Conservation (phyloP, 1,140 invertebrate species). For the Brachionus calyciflorus region DNA sequence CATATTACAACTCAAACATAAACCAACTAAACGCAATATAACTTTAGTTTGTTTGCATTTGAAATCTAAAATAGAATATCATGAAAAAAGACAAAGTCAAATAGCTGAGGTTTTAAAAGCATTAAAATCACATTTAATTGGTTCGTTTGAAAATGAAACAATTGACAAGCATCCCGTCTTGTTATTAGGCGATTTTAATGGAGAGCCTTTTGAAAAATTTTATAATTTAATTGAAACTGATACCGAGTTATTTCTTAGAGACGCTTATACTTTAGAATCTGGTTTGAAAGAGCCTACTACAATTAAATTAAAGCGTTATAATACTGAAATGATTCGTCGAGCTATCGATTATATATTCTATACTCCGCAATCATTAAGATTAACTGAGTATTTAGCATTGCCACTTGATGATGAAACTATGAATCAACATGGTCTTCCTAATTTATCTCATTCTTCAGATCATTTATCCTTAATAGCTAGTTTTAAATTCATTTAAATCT, state of each 20-base stretch:
- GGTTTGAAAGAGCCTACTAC: constrained; percentile 8
- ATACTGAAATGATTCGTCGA: constrained; percentile 19
- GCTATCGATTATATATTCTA: constrained; percentile 40
- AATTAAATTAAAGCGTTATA: background rate
- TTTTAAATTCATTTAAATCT: constrained; percentile 29
- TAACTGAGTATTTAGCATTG: constrained; percentile 21
- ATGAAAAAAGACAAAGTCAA: constrained; percentile 11
- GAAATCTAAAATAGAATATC: constrained; percentile 32
- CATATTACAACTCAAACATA: constrained; percentile 26
- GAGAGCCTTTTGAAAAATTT: constrained; percentile 45
- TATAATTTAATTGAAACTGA: background rate
- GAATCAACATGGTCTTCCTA: constrained; percentile 4
- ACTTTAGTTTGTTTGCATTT: constrained; percentile 38
- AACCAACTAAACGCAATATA: background rate
- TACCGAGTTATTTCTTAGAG: background rate
- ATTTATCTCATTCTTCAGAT: constrained; percentile 22
- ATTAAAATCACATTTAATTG: background rate
- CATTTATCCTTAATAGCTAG: constrained; percentile 8
- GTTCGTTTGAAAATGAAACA: background rate
- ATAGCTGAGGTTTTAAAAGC: constrained; percentile 8
- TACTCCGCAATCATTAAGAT: background rate
- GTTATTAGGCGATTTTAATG: constrained; percentile 33
- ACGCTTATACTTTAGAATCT: background rate
- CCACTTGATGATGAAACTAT: background rate
- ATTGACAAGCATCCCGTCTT: background rate